phyloP scores from a whole-genome alignment of 2,888 invertebrate species.

The Torymus auratus region DNA sequence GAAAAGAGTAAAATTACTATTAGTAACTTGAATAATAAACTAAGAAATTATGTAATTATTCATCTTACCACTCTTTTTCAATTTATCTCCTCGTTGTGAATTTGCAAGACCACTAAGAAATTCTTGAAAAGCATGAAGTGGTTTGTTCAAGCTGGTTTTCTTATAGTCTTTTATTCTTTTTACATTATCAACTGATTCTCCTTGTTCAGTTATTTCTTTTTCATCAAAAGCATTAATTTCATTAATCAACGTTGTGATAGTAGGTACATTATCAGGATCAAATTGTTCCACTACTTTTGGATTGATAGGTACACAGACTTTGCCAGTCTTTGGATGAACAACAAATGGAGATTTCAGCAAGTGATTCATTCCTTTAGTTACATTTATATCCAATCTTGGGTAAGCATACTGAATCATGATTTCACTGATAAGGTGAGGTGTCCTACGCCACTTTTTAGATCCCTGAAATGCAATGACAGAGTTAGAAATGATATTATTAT shows the following conservation, averaged over 20 bases:
- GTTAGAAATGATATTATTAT: no score
- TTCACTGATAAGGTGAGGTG: slow-evolving; percentile 85
- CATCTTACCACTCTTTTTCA: slow-evolving; percentile 65
- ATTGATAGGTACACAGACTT: slow-evolving; percentile 93
- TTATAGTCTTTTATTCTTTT: slow-evolving; percentile 83
- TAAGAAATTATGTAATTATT: neutral
- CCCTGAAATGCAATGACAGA: slow-evolving; percentile 76
- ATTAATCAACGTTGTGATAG: slow-evolving; percentile 82
- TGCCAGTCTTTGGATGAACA: slow-evolving; percentile 98
- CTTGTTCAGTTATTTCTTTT: slow-evolving; percentile 78
- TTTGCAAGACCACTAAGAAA: slow-evolving; percentile 83
- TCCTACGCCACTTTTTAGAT: slow-evolving; percentile 79
- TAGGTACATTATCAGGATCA: slow-evolving; percentile 86
- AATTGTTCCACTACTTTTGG: slow-evolving; percentile 84
- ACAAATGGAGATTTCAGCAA: slow-evolving; percentile 98
- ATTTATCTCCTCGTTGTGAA: slow-evolving; percentile 67
- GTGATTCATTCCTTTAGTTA: slow-evolving; percentile 97
- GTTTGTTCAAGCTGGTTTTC: slow-evolving; percentile 85
- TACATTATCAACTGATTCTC: slow-evolving; percentile 71
- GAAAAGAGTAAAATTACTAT: slow-evolving; percentile 40
- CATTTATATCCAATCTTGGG: slow-evolving; percentile 96
- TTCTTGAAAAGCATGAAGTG: slow-evolving; percentile 84
- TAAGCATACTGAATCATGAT: slow-evolving; percentile 94
- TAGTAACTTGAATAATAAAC: slow-evolving; percentile 4
- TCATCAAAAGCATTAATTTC: slow-evolving; percentile 81